phyloP scores from a whole-genome alignment of 2,113 vertebrate species.

The Trogon surrucura region DNA sequence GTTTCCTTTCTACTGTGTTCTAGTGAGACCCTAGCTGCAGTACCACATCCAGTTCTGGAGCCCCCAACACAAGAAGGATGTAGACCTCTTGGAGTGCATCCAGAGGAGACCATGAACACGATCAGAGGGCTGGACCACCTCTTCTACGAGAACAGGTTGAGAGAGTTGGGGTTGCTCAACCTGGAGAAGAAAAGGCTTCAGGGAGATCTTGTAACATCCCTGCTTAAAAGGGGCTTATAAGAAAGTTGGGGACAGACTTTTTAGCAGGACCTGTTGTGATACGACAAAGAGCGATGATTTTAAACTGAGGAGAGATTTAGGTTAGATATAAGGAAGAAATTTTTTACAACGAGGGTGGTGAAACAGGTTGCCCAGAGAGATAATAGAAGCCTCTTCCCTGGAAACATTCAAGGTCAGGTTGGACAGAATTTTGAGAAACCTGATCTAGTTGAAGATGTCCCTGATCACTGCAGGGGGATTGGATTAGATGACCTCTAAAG shows the following conservation, averaged over 20 bases:
- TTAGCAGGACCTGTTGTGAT: fast-evolving
- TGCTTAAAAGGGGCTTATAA: fast-evolving
- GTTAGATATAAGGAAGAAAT: neutral
- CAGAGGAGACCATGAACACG: neutral
- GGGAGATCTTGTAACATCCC: neutral
- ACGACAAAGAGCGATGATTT: neutral
- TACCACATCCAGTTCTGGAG: neutral
- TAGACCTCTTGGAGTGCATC: neutral
- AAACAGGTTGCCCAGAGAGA: neutral
- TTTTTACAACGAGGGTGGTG: fast-evolving
- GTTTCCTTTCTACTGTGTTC: neutral
- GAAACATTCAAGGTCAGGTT: fast-evolving
- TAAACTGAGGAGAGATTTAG: neutral
- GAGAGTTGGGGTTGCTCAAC: neutral
- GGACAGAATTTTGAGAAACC: fast-evolving
- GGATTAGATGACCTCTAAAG: neutral
- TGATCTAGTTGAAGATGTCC: neutral
- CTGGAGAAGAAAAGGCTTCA: fast-evolving
- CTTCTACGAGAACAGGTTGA: neutral
- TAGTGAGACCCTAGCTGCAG: neutral
- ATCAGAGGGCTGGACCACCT: fast-evolving
- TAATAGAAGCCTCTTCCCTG: fast-evolving
- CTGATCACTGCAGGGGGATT: fast-evolving
- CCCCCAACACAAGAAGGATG: neutral
- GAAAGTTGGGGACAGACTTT: neutral